phyloP scores from a whole-genome alignment of 1,140 invertebrate species.

The Drosophila pachea region DNA sequence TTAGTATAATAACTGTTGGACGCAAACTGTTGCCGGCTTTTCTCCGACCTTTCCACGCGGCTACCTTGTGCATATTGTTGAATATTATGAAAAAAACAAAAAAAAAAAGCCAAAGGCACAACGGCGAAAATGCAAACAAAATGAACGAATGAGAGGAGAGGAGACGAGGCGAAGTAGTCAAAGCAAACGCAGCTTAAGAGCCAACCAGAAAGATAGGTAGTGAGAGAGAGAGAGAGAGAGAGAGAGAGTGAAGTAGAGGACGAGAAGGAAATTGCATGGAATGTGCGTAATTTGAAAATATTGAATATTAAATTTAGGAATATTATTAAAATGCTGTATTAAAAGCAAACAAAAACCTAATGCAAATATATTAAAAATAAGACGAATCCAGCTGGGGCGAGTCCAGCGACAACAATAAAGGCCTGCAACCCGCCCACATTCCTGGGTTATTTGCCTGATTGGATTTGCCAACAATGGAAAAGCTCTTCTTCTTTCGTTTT shows the following conservation, averaged over 20 bases:
- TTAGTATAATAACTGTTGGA: slow-evolving; percentile 66
- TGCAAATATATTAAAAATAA: slow-evolving; percentile 68
- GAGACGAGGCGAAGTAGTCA: slow-evolving; percentile 2
- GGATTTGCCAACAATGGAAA: slow-evolving; percentile 28
- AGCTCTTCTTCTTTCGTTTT: slow-evolving; percentile 22
- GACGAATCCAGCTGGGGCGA: slow-evolving; percentile 25
- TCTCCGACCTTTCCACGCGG: slow-evolving; percentile 28
- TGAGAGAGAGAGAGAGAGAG: background rate
- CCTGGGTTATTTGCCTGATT: slow-evolving; percentile 54
- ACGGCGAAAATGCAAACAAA: slow-evolving; percentile 39
- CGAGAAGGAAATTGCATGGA: slow-evolving; percentile 6
- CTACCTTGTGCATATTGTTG: slow-evolving; percentile 61
- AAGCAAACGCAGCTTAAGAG: background rate
- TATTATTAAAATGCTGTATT: slow-evolving; percentile 61
- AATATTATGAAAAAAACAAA: slow-evolving; percentile 70
- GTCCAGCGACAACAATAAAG: slow-evolving; percentile 47
- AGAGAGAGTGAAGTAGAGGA: background rate
- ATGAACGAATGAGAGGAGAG: background rate
- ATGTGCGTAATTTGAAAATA: slow-evolving; percentile 51
- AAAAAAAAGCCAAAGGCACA: slow-evolving; percentile 51
- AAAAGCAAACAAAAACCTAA: slow-evolving; percentile 45
- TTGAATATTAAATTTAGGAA: slow-evolving; percentile 68
- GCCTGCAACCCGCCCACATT: slow-evolving; percentile 28
- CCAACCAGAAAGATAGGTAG: background rate
- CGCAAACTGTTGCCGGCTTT: slow-evolving; percentile 67